Evolutionary conservation across 2,113 vertebrate species (phyloP).

Genomic region (Rhinoptilus africanus): DNA sequence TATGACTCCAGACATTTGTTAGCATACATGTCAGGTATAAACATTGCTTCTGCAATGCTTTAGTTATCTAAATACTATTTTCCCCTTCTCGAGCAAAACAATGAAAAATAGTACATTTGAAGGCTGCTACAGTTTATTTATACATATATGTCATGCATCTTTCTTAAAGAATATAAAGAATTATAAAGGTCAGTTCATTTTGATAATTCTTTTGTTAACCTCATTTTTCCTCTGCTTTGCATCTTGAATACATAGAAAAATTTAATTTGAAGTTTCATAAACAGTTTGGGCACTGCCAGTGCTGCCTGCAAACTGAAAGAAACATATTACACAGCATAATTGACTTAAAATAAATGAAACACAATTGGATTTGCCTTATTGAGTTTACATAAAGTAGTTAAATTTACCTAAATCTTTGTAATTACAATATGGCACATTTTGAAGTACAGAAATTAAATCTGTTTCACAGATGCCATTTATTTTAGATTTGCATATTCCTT

Average conservation of each 20-base stretch:
- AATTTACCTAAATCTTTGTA: conserved; percentile 41
- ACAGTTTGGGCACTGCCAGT: not conserved
- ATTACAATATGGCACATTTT: conserved; percentile 31
- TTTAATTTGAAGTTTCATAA: conserved; percentile 19
- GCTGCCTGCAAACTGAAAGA: not conserved
- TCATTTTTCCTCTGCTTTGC: not conserved
- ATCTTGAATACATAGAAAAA: not conserved
- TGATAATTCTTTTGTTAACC: not conserved
- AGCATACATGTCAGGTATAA: not conserved
- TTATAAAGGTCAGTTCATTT: not conserved
- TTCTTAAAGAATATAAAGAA: not conserved
- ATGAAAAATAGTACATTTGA: not conserved
- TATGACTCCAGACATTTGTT: not conserved
- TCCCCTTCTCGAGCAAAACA: not conserved
- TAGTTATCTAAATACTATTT: not conserved
- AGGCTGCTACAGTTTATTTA: not conserved
- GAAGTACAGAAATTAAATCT: conserved; percentile 33
- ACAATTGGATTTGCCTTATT: conserved; percentile 41
- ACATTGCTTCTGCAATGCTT: not conserved
- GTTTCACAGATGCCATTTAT: not conserved
- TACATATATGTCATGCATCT: not conserved
- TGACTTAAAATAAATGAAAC: conserved; percentile 44
- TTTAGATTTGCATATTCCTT: not conserved
- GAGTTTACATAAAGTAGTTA: conserved; percentile 47
- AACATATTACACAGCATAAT: not conserved